phyloP scores from a whole-genome alignment of 2,888 invertebrate genomes.

The Acleris laterana region DNA sequence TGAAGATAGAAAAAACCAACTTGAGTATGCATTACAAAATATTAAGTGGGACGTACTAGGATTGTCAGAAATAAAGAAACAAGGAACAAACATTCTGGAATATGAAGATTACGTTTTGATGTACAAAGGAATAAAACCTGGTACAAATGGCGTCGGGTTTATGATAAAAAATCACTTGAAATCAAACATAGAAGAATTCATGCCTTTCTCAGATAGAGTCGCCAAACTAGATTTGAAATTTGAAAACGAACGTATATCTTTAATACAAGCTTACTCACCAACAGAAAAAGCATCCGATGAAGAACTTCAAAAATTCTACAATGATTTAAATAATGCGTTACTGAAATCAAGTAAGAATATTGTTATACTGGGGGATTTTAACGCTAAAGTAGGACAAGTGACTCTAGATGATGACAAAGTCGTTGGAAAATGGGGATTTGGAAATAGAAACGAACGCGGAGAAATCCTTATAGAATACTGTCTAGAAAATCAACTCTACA shows the following conservation, averaged over 20 bases:
- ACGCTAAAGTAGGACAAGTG: not conserved
- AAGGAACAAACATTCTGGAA: not conserved
- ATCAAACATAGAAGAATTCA: not conserved
- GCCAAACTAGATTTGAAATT: slow-evolving; percentile 11
- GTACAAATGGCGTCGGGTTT: slow-evolving; percentile 22
- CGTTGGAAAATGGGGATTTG: not conserved
- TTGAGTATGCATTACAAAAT: not conserved
- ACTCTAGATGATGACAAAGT: not conserved
- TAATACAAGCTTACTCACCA: slow-evolving; percentile 24
- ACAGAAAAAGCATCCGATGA: slow-evolving; percentile 8
- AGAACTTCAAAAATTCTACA: slow-evolving; percentile 15
- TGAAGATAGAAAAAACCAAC: not conserved
- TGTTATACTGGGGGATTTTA: not conserved
- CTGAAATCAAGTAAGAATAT: slow-evolving; percentile 2
- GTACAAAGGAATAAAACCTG: not conserved
- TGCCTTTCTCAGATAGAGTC: slow-evolving; percentile 9
- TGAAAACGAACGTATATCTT: not conserved
- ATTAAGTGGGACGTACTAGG: not conserved
- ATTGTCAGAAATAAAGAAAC: not conserved
- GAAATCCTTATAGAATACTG: not conserved
- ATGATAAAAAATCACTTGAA: slow-evolving; percentile 14
- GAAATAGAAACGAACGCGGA: slow-evolving; percentile 5
- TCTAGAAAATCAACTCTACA: not conserved
- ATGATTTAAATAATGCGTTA: slow-evolving; percentile 8
- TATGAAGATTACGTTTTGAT: not conserved